A percentile compares a stretch with the other conserved stretches of the same genome.
phyloP scores from a whole-genome alignment of 2,113 vertebrate species.

The Sigmodon hispidus region DNA sequence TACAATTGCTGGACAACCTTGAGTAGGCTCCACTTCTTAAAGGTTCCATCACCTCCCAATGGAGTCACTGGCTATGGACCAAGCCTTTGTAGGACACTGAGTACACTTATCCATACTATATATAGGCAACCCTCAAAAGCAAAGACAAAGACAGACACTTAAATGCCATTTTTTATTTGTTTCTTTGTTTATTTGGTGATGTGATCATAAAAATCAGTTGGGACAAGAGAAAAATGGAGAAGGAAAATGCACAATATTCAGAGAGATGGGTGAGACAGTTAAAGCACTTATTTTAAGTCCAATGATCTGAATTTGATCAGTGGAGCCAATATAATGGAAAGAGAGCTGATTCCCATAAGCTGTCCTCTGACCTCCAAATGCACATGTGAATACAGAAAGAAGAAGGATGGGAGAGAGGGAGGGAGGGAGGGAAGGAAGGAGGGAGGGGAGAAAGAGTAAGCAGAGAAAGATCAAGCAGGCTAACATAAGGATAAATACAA shows the following conservation, averaged over 20 bases:
- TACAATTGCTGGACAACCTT: neutral
- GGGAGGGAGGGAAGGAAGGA: neutral
- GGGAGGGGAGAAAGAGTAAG: no score
- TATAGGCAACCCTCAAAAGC: neutral
- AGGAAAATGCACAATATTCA: neutral
- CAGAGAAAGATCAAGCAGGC: no score
- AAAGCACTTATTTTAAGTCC: neutral
- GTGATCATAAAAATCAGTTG: neutral
- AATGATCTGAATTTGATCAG: neutral
- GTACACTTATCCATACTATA: neutral
- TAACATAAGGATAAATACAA: neutral
- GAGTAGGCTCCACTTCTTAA: neutral
- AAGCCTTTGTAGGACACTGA: neutral
- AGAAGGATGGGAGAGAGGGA: neutral
- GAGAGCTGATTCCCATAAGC: neutral
- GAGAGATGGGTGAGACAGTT: neutral
- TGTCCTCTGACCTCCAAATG: neutral
- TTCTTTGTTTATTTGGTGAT: neutral
- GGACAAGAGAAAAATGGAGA: neutral
- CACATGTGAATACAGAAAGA: neutral
- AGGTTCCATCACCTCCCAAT: neutral
- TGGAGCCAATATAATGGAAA: neutral
- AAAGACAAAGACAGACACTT: neutral
- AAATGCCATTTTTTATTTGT: neutral
- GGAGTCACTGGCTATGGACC: neutral